phyloP scores from a whole-genome alignment of 2,888 invertebrate genomes.

The Caenorhabditis imperialis region DNA sequence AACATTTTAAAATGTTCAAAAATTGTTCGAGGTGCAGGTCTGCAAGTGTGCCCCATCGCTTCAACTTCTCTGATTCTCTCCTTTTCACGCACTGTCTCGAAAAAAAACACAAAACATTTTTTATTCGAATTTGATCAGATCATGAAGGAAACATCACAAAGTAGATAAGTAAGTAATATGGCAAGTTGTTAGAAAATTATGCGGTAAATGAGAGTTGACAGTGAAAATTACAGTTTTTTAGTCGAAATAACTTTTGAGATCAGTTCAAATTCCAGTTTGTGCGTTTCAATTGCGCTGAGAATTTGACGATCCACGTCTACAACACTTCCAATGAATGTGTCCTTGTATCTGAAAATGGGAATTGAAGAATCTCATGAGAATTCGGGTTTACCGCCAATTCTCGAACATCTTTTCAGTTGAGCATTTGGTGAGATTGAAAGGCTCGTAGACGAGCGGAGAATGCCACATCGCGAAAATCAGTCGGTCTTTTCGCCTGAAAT shows the following conservation, averaged over 20 bases:
- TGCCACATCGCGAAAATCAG: constrained; percentile 60
- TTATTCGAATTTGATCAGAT: no score
- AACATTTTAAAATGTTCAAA: background rate
- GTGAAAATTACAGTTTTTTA: no score
- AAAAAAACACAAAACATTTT: no score
- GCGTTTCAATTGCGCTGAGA: constrained; percentile 8
- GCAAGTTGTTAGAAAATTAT: no score
- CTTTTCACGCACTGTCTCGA: background rate
- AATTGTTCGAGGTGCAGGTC: background rate
- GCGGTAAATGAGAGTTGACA: no score
- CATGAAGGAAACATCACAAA: no score
- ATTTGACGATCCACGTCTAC: constrained; percentile 32
- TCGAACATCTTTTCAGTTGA: constrained; percentile 18
- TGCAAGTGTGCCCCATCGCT: constrained; percentile 1
- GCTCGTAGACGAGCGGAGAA: constrained; percentile 51
- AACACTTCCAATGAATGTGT: constrained; percentile 43
- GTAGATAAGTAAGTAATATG: no score
- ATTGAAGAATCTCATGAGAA: background rate
- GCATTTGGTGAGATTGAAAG: constrained; percentile 48
- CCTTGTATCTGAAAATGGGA: constrained; percentile 50
- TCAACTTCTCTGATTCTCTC: constrained; percentile 3
- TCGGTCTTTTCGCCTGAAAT: constrained; percentile 56
- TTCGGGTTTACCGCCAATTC: constrained; percentile 48
- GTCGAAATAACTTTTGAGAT: no score
- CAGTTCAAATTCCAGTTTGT: no score